phyloP scores from a whole-genome alignment of 2,888 invertebrate species.

The Aspidiotus destructor region DNA sequence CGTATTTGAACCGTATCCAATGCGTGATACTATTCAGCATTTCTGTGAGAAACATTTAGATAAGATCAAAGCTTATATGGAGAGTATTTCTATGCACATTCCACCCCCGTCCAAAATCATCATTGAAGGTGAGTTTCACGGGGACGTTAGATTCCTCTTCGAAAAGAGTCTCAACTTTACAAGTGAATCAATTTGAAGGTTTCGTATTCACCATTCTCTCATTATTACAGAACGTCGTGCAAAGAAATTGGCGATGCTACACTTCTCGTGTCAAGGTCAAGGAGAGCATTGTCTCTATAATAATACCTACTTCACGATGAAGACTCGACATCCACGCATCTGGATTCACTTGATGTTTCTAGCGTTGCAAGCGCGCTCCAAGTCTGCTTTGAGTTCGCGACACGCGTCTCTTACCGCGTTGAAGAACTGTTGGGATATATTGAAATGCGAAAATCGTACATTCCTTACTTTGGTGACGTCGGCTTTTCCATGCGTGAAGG shows the following conservation, averaged over 20 bases:
- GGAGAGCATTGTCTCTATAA: constrained; percentile 79
- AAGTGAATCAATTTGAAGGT: not conserved
- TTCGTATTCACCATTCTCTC: not conserved
- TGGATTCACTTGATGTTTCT: constrained; percentile 97
- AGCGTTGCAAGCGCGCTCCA: constrained; percentile 72
- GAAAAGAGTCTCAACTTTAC: not conserved
- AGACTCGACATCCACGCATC: constrained; percentile 69
- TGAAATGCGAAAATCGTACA: constrained; percentile 81
- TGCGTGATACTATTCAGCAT: constrained; percentile 84
- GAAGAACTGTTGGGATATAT: constrained; percentile 88
- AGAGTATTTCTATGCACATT: constrained; percentile 68
- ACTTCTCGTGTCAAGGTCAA: constrained; percentile 79
- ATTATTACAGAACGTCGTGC: constrained; percentile 58
- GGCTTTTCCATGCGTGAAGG: constrained; percentile 82
- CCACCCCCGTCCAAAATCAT: constrained; percentile 89
- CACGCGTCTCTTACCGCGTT: constrained; percentile 72
- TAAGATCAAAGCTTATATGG: constrained; percentile 85
- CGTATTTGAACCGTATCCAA: constrained; percentile 82
- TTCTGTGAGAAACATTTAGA: constrained; percentile 91
- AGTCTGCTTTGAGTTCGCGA: constrained; percentile 66
- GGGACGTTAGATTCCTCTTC: not conserved
- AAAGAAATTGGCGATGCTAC: constrained; percentile 75
- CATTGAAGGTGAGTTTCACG: constrained; percentile 63
- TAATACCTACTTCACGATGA: constrained; percentile 65
- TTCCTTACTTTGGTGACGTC: constrained; percentile 85